Base-by-base conservation (phyloP, 2,113 vertebrate genomes). In the Uria lomvia region DNA sequence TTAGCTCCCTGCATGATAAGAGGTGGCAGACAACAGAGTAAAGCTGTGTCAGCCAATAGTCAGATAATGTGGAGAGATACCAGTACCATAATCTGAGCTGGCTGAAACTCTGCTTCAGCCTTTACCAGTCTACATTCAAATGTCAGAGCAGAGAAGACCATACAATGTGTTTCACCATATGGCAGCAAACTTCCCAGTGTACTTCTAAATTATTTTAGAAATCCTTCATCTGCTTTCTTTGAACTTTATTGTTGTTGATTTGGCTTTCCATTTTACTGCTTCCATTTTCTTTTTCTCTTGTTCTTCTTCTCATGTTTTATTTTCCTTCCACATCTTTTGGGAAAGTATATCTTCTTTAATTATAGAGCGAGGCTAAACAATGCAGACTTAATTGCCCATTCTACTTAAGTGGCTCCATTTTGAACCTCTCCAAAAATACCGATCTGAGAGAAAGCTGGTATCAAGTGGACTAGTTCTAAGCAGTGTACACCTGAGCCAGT, bases 51-150 rank as follows among this genome's bases (percentile, higher is more conserved):
- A 65, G 9, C 20, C 4, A 1, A 43, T n/a, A 90, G 56, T 74
- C n/a, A 83, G n/a, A 53, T 83, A 38, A 12, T 1, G 0, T 43
- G 23, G 42, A 81, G 18, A 82, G 15, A 50, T 67, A 74, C 5
- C 4, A 45, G 20, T 36, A 27, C 30, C 14, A 70, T 56, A 86
- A 80, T 19, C 11, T 77, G 45, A 93, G 15, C 20, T 70, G 53
- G 49, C 29, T 80, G 79, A 88, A 92, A 86, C 10, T 83, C 22
- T 8, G 1, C 30, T 86, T 93, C 45, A 36, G 77, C 29, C 27
- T 94, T 92, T 47, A 67, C 18, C 38, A 74, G n/a, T 79, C 92
- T 56, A 62, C 18, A 68, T 84, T 80, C 42, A 80, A 82, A 84
- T 77, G 50, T 76, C 38, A 83, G 82, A 93, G 55, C 55, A 79